Conservation (phyloP, 1,140 invertebrate genomes). For the Bradynema listronoti region DNA sequence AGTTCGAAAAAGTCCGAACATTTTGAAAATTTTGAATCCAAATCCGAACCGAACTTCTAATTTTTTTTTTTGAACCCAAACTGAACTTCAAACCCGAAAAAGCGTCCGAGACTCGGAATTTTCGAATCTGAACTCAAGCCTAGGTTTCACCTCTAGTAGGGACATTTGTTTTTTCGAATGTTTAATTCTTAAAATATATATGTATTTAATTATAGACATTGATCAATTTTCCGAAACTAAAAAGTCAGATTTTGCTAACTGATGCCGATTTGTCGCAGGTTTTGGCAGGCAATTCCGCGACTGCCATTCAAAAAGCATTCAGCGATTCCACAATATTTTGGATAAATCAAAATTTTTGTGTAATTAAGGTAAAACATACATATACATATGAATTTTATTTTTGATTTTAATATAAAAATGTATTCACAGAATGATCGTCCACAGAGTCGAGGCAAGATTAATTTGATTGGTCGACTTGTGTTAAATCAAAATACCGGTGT, state of each 20-base stretch:
- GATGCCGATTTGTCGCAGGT: too few relatives aligned
- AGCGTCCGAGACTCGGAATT: too few relatives aligned
- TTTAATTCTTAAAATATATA: not conserved
- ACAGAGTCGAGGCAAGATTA: slow-evolving; percentile 38
- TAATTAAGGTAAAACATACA: slow-evolving; percentile 34
- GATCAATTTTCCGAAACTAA: slow-evolving; percentile 34
- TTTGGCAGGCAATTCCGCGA: too few relatives aligned
- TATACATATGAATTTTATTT: too few relatives aligned
- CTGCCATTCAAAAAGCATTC: slow-evolving; percentile 33
- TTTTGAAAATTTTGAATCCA: too few relatives aligned
- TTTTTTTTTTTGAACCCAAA: too few relatives aligned
- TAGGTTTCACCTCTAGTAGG: too few relatives aligned
- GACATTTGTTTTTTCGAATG: not conserved
- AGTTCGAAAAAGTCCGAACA: too few relatives aligned
- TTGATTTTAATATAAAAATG: too few relatives aligned
- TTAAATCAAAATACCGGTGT: slow-evolving; percentile 27
- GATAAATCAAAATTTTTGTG: slow-evolving; percentile 40
- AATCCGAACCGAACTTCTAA: too few relatives aligned
- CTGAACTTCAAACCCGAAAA: too few relatives aligned
- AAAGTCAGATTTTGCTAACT: slow-evolving; percentile 36
- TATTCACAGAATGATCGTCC: slow-evolving; percentile 57
- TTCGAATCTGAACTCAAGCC: too few relatives aligned
- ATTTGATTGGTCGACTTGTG: slow-evolving; percentile 37
- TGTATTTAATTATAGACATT: slow-evolving; percentile 24
- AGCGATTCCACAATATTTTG: slow-evolving; percentile 39